Evolutionary conservation across 1,140 invertebrate species (phyloP).

Genomic region (Papilio dardanus): DNA sequence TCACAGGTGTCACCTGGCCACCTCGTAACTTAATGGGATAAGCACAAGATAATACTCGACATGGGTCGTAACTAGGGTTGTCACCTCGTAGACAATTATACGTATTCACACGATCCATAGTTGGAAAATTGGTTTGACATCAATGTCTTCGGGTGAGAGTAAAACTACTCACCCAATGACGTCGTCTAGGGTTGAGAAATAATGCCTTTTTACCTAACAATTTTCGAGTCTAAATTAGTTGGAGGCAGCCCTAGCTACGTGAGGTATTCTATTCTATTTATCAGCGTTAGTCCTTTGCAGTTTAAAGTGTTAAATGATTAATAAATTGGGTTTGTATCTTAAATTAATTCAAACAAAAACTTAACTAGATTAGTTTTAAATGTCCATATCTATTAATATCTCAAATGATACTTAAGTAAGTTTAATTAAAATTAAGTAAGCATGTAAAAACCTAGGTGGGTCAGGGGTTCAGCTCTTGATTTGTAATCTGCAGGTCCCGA

Average conservation of each 20-base stretch:
- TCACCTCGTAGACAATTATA: not conserved
- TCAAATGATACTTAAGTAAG: too few species aligned
- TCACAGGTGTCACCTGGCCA: slow-evolving; percentile 42
- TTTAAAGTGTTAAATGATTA: too few species aligned
- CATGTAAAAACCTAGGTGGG: too few species aligned
- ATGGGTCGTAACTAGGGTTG: slow-evolving; percentile 37
- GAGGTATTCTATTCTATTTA: too few species aligned
- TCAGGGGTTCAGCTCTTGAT: too few species aligned
- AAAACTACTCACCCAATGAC: not conserved
- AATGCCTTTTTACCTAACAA: not conserved
- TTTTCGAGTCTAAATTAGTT: not conserved
- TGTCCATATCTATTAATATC: too few species aligned
- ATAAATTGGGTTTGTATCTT: too few species aligned
- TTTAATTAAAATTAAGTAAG: too few species aligned
- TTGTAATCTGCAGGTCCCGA: too few species aligned
- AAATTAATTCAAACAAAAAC: too few species aligned
- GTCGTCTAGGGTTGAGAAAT: not conserved
- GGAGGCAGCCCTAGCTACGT: not conserved
- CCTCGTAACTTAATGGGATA: slow-evolving; percentile 44
- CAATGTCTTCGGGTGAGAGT: not conserved
- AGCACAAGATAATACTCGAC: slow-evolving; percentile 40
- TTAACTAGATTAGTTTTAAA: too few species aligned
- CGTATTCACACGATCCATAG: too few species aligned
- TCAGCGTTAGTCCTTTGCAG: not conserved
- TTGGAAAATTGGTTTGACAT: not conserved